Conservation (phyloP, 2,888 invertebrate species). For the Deroplatys truncata region DNA sequence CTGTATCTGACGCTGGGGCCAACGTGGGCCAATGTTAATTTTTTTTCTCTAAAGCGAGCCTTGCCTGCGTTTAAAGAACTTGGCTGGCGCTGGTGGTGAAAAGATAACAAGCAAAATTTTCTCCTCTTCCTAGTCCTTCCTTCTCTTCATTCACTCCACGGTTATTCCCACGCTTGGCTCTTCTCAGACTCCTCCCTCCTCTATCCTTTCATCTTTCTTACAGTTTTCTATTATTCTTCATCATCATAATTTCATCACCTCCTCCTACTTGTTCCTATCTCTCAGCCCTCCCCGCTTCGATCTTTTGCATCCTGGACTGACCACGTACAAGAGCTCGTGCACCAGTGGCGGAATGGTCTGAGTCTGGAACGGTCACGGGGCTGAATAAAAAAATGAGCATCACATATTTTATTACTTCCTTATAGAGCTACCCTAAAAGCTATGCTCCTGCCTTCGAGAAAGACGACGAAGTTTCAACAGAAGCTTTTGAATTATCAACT, state of each 20-base stretch:
- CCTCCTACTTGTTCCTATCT: slow-evolving; percentile 10
- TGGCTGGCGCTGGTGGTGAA: neutral
- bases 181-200: neutral
- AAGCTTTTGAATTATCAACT: too few relatives aligned
- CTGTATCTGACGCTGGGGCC: neutral
- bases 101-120: neutral
- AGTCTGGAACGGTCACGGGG: too few relatives aligned
- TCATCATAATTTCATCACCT: slow-evolving; percentile 16
- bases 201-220: slow-evolving; percentile 9
- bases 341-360: neutral
- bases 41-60: neutral
- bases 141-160: neutral
- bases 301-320: neutral
- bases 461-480: too few relatives aligned
- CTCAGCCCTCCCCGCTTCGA: neutral
- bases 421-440: too few relatives aligned
- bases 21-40: neutral
- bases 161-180: slow-evolving; percentile 5
- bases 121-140: neutral
- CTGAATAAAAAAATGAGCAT: too few relatives aligned
- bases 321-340: neutral
- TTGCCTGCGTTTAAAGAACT: neutral
- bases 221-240: slow-evolving; percentile 9
- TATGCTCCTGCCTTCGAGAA: too few relatives aligned
- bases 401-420: too few relatives aligned